Base-by-base conservation (phyloP, 2,888 invertebrate species). In the Scotopteryx bipunctaria region DNA sequence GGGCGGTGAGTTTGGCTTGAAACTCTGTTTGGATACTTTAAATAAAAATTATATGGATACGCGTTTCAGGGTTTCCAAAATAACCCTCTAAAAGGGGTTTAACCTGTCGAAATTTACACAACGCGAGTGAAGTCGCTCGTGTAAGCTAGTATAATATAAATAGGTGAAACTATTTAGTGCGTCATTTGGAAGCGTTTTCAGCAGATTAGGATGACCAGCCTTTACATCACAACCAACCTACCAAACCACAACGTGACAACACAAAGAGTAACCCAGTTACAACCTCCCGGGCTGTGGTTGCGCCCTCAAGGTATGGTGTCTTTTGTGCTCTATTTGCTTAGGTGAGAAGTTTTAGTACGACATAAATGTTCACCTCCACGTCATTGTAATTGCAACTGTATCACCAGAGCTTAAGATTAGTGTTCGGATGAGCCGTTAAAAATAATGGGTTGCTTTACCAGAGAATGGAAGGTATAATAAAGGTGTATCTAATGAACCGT, bases 301-400 rank as follows among this genome's bases (percentile, higher is more conserved):
- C 35, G 25, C 45, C 47, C 45, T 38, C 25, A 37, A 46, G 53
- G 55, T 57, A 53, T 47, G 48, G 45, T 48, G 52, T 58, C 52
- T 58, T 57, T 55, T 61, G 58, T 61, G 50, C 53, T 44, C 33
- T 53, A 51, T 60, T 60, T 53, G 57, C 55, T 60, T 55, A 55
- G 60, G 53, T 57, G 50, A 53, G 50, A 47, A 49, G 31, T 57
- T 53, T 50, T 48, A 50, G 57, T 43, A 37, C 37, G 32, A 31
- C 38, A 25, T 32, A 42, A 31, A 44, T 50, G 33, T 21, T 35
- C 25, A 45, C 8, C 29, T 15, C 29, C 23, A 8, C 15, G 23
- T 9, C 33, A 33, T 6, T 42, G 36, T 32, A 50, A 50, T 43
- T 50, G 43, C 31, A 50, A 17, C 37, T 38, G n/a, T 37, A 38